Evolutionary conservation across 2,113 vertebrate species (phyloP), one percentile per base, ranked within the genome.

Genomic region (Gulo gulo): DNA sequence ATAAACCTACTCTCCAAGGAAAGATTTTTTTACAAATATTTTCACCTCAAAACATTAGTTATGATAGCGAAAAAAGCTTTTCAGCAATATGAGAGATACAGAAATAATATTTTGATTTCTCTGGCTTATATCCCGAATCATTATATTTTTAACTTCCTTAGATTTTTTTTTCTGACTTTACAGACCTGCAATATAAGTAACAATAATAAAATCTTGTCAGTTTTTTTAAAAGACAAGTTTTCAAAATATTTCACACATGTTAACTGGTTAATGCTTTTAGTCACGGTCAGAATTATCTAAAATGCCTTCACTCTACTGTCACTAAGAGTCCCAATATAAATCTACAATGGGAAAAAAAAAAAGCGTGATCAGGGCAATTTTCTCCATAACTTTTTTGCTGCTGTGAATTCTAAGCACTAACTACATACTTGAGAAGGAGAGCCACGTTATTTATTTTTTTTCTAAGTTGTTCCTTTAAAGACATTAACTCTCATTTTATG

Each of bases 101-200:
- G 50, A 88, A 78, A 74, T 87, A 91, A 93, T 88, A 67, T 65
- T 94, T 90, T 65, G 4, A 67, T 92, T 85, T 97, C 29, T 93
- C 34, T 94, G 34, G 18, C 57, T 86, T 97, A 13, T 47, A 74
- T 34, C 12, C 24, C 26, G 94, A 91, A 31, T 74, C 8, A 88
- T 26, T 26, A 34, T 42, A 36, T 71, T 67, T 85, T 79, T 87
- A 1, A 76, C 9, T 80, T 36, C 18, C 18, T 78, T 96, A 55
- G 9, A 11, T 86, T 16, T 73, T 88, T 73, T 88, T 34, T 91
- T 57, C 78, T 86, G 21, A 84, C 14, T 61, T 92, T 31, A 65
- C 18, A 76, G 14, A 76, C 26, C 42, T 84, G 3, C 3, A 52
- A 69, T 80, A 47, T 71, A 93, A 67, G 23, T 88, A 93, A 39